These are phyloP conservation scores for Phalloptychus januarius DNA, from an alignment of 2,797 vertebrate species.

Conservation along the genomic window DNA sequence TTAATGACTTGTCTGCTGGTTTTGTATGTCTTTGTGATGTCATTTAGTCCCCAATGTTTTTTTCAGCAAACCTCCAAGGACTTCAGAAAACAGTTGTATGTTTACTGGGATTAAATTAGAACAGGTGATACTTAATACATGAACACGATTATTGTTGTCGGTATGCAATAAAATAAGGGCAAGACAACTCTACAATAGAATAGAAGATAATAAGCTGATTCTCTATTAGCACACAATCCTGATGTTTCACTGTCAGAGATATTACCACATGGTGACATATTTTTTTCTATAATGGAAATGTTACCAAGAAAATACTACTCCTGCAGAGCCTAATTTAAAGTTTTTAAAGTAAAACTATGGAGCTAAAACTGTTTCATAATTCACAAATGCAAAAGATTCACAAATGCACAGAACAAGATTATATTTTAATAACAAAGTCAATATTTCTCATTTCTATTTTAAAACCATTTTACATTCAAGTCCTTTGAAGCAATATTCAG, in stretches of 20 bases:
- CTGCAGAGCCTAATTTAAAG: conserved; percentile 27
- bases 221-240: conserved; percentile 22
- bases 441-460: conserved; percentile 10
- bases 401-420: too few species aligned
- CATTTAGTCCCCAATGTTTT: background rate
- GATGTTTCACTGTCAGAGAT: conserved; percentile 6
- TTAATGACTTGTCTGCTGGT: background rate
- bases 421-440: conserved; percentile 43
- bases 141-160: background rate
- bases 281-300: conserved; percentile 38
- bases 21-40: background rate
- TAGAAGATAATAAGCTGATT: conserved; percentile 27
- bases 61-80: background rate
- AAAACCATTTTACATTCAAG: background rate
- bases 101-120: background rate
- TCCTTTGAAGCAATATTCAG: conserved; percentile 14
- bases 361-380: too few species aligned
- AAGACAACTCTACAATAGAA: conserved; percentile 15
- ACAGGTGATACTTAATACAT: background rate
- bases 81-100: background rate
- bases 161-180: too few species aligned
- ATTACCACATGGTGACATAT: background rate
- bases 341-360: too few species aligned
- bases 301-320: conserved; percentile 26
- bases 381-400: too few species aligned